phyloP scores from a whole-genome alignment of 2,888 invertebrate genomes.

The Nematopogon swammerdamellus region DNA sequence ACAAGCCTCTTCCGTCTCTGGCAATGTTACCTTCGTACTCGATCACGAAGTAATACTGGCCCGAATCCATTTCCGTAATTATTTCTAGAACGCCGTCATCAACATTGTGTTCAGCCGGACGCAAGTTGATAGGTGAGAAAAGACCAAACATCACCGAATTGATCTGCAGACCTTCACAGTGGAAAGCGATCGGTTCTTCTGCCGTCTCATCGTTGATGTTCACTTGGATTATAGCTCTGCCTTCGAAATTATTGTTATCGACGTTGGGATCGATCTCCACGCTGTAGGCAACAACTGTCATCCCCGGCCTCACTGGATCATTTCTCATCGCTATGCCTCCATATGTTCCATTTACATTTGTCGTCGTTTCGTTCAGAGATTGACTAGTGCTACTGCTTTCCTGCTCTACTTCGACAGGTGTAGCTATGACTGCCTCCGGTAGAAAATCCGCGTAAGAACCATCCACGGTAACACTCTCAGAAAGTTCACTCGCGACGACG shows the following conservation, averaged over 20 bases:
- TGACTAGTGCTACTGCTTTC: background rate
- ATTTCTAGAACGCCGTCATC: conserved; percentile 22
- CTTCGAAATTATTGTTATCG: conserved; percentile 19
- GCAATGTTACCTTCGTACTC: conserved; percentile 21
- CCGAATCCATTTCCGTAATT: conserved; percentile 15
- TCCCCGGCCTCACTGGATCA: conserved; percentile 23
- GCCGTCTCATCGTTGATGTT: conserved; percentile 16
- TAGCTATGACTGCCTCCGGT: no score
- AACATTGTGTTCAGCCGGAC: conserved; percentile 12
- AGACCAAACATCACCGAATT: conserved; percentile 18
- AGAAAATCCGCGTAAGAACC: background rate
- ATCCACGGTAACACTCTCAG: background rate
- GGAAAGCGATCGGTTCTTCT: conserved; percentile 21
- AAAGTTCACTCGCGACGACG: background rate
- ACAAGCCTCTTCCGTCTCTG: conserved; percentile 19
- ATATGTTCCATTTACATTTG: background rate
- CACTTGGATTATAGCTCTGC: conserved; percentile 19
- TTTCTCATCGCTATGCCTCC: conserved; percentile 11
- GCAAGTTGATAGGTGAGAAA: conserved; percentile 14
- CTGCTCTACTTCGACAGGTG: no score
- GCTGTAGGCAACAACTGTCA: conserved; percentile 19
- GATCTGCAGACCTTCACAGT: conserved; percentile 19
- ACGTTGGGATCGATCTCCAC: conserved; percentile 21
- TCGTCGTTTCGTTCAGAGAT: background rate
- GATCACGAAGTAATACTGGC: conserved; percentile 21